These are phyloP conservation scores for Mechanitis messenoides DNA, from an alignment of 2,888 invertebrate genomes.

Conservation along the genomic window DNA sequence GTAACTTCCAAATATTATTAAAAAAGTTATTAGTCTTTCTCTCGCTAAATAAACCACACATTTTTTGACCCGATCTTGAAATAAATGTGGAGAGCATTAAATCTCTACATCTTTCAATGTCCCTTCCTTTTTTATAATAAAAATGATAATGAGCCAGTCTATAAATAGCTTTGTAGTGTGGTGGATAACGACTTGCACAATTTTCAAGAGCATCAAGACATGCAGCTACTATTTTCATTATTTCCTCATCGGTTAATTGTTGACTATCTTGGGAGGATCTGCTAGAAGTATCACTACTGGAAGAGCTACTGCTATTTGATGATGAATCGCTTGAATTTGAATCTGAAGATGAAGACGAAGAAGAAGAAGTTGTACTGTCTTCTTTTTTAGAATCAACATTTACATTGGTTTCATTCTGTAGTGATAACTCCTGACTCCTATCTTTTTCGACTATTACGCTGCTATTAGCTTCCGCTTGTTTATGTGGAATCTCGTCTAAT, in stretches of 20 bases:
- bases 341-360: conserved; percentile 64
- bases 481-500: conserved; percentile 3
- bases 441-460: conserved; percentile 22
- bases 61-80: conserved; percentile 79
- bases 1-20: conserved; percentile 95
- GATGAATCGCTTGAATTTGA: conserved; percentile 78
- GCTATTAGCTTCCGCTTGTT: conserved; percentile 4
- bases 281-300: conserved; percentile 70
- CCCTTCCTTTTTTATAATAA: conserved; percentile 81
- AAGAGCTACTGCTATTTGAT: conserved; percentile 70
- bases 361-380: conserved; percentile 59
- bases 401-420: conserved; percentile 33
- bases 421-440: conserved; percentile 31
- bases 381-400: conserved; percentile 44
- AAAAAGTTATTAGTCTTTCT: conserved; percentile 91
- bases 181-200: conserved; percentile 89
- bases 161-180: conserved; percentile 95
- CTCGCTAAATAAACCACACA: conserved; percentile 90
- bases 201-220: conserved; percentile 89
- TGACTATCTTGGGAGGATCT: conserved; percentile 57
- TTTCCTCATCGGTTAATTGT: conserved; percentile 70
- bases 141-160: conserved; percentile 90
- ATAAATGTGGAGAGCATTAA: conserved; percentile 82
- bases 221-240: conserved; percentile 78
- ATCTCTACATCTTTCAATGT: conserved; percentile 82